These are phyloP conservation scores for Clarias platycephalus DNA, from an alignment of 2,797 vertebrate species.

Conservation along the genomic window DNA sequence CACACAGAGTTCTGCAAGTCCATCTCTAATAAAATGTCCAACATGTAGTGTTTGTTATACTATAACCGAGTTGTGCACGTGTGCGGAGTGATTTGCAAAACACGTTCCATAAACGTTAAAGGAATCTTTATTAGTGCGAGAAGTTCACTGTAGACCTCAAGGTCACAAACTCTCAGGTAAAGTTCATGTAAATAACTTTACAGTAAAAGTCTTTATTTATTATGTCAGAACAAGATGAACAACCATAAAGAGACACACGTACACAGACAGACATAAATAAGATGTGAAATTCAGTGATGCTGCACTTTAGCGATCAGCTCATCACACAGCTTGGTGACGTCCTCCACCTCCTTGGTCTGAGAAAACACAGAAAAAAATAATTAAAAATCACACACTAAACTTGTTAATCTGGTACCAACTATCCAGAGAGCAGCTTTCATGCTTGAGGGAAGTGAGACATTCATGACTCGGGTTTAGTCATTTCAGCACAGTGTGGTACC, in stretches of 20 bases:
- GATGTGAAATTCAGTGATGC: slow-evolving; percentile 63
- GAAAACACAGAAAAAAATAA: background rate
- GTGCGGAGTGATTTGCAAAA: too few species aligned
- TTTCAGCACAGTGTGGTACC: slow-evolving; percentile 61
- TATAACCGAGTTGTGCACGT: too few species aligned
- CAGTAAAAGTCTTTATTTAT: slow-evolving; percentile 22
- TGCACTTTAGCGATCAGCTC: slow-evolving; percentile 88
- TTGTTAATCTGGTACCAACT: background rate
- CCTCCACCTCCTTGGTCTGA: slow-evolving; percentile 88
- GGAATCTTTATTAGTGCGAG: too few species aligned
- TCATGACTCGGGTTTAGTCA: background rate
- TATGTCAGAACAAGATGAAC: slow-evolving; percentile 1
- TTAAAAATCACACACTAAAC: background rate
- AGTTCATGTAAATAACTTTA: background rate
- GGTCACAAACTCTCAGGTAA: too few species aligned
- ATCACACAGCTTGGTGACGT: slow-evolving; percentile 91
- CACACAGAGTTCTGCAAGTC: too few species aligned
- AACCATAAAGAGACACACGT: slow-evolving; percentile 43
- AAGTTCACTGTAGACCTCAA: too few species aligned
- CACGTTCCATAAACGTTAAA: too few species aligned
- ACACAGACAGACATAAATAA: slow-evolving; percentile 15
- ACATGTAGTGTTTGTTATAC: too few species aligned
- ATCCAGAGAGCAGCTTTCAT: background rate
- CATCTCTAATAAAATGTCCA: too few species aligned
- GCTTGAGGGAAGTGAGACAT: too few species aligned